These are phyloP conservation scores for Anguilla megastoma DNA, from an alignment of 2,797 vertebrate species.

Conservation along the genomic window DNA sequence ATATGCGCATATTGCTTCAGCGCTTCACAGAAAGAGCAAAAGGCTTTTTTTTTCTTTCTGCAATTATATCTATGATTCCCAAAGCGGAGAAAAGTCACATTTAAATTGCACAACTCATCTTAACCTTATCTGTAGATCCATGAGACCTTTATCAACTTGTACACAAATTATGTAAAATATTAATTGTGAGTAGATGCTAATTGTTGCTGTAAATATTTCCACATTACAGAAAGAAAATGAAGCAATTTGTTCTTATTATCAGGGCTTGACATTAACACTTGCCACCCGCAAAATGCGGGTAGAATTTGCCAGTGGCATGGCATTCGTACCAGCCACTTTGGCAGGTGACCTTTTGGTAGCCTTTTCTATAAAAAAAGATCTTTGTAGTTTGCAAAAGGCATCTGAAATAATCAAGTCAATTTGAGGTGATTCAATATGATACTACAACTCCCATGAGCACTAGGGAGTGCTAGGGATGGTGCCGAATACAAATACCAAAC, in stretches of 20 bases:
- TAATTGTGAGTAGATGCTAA: conserved; percentile 2
- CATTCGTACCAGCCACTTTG: too few species aligned
- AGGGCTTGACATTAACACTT: too few species aligned
- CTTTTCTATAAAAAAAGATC: too few species aligned
- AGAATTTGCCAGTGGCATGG: too few species aligned
- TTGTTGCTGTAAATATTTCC: conserved; percentile 30
- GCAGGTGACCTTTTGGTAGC: too few species aligned
- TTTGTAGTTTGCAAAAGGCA: too few species aligned
- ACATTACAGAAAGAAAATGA: neutral
- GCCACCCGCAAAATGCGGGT: too few species aligned
- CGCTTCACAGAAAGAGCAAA: neutral
- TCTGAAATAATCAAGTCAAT: too few species aligned
- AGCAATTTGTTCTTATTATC: neutral
- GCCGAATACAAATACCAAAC: too few species aligned
- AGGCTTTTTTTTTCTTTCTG: conserved; percentile 8
- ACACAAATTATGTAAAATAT: conserved; percentile 19
- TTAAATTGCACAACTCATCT: conserved; percentile 12
- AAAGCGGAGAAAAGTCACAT: neutral
- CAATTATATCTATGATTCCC: neutral
- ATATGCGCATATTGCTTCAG: neutral
- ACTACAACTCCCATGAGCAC: too few species aligned
- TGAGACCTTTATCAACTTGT: conserved; percentile 1
- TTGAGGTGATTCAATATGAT: too few species aligned
- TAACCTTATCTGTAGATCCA: neutral
- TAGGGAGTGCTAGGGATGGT: too few species aligned